Percentiles rank a stretch among this genome's conserved stretches.
Conservation (phyloP, 2,888 invertebrate species). For the Dryocosmus kuriphilus region DNA sequence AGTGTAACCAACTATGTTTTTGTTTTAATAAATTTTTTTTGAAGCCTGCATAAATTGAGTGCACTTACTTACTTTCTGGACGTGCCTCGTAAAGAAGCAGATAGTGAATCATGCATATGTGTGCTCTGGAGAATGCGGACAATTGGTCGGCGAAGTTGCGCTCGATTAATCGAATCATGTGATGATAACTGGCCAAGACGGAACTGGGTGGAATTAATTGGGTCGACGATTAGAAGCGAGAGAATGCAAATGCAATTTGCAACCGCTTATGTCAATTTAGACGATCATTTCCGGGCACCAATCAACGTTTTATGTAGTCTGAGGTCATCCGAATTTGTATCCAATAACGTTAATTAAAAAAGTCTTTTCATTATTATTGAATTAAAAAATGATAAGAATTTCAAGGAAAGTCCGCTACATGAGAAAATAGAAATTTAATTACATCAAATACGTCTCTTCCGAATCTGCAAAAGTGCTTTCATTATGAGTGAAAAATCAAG, state of each 20-base stretch:
- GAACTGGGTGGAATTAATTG: conserved; percentile 25
- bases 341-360: not conserved
- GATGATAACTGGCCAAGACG: conserved; percentile 23
- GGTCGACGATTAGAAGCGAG: conserved; percentile 20
- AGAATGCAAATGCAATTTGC: conserved; percentile 1
- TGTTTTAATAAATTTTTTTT: too few relatives aligned
- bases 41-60: too few relatives aligned
- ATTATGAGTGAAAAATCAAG: conserved; percentile 7
- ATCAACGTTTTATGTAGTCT: not conserved
- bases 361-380: not conserved
- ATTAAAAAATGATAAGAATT: not conserved
- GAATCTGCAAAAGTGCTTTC: not conserved
- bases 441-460: not conserved
- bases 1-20: too few relatives aligned
- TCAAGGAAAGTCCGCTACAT: not conserved
- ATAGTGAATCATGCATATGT: conserved; percentile 5
- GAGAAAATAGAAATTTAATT: conserved; percentile 1
- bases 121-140: conserved; percentile 13
- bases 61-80: too few relatives aligned
- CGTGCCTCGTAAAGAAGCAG: not conserved
- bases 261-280: conserved; percentile 30
- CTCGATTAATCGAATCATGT: conserved; percentile 32
- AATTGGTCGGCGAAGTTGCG: not conserved
- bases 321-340: not conserved
- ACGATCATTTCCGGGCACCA: conserved; percentile 15